phyloP scores from a whole-genome alignment of 2,113 vertebrate species.

The Ibidorhyncha struthersii region DNA sequence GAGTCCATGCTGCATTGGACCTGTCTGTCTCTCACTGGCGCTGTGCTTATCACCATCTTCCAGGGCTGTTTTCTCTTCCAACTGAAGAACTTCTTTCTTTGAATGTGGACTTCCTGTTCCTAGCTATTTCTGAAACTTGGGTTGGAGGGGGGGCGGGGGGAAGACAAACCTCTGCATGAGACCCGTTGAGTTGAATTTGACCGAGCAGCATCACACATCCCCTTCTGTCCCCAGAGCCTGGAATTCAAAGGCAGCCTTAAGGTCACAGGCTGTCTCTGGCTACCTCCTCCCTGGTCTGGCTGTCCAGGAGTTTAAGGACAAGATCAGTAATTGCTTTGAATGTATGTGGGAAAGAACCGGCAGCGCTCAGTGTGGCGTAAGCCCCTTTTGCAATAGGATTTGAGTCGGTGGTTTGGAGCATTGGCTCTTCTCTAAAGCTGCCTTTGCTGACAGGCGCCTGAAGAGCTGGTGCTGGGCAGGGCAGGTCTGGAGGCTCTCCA shows the following conservation, averaged over 20 bases:
- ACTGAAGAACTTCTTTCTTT: background rate
- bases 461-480: background rate
- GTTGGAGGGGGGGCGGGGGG: background rate
- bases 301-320: background rate
- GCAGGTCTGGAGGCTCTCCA: background rate
- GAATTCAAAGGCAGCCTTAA: background rate
- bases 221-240: background rate
- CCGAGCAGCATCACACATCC: background rate
- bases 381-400: background rate
- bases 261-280: background rate
- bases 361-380: background rate
- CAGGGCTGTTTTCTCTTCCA: background rate
- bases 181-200: background rate
- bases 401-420: background rate
- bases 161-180: background rate
- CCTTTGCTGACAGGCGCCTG: background rate
- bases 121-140: background rate
- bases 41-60: rapidly evolving
- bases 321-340: background rate
- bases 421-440: background rate
- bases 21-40: background rate
- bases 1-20: background rate
- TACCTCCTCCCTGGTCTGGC: background rate
- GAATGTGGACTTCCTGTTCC: background rate
- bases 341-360: background rate